Conservation (phyloP, 2,113 vertebrate species). For the Hypocryptadius cinnamomeus region DNA sequence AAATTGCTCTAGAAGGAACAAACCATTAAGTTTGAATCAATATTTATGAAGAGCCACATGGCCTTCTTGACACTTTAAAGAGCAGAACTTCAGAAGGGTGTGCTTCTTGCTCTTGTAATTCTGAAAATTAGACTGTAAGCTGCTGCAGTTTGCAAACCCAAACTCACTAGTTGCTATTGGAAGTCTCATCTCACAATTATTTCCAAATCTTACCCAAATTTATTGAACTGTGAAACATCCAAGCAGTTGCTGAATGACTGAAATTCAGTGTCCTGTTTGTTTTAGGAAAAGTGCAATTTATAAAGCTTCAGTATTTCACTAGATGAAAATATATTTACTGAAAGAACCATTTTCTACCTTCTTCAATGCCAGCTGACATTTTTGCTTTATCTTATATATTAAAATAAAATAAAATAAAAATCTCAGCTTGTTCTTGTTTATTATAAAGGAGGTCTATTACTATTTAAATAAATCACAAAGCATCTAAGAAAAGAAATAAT, state of each 20-base stretch:
- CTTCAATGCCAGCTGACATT: neutral
- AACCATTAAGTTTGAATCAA: neutral
- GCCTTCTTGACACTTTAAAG: neutral
- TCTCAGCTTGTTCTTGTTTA: constrained; percentile 4
- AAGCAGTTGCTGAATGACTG: neutral
- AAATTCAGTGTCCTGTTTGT: neutral
- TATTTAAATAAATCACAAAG: neutral
- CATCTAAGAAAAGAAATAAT: neutral
- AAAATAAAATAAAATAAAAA: constrained; percentile 36
- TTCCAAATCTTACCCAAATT: neutral
- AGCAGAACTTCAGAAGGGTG: neutral
- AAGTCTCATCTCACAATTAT: neutral
- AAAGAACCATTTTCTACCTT: neutral
- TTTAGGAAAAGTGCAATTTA: neutral
- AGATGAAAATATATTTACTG: constrained; percentile 2
- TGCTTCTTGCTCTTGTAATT: neutral
- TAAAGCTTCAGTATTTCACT: neutral
- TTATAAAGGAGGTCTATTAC: neutral
- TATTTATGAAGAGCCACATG: neutral
- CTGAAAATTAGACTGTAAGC: neutral
- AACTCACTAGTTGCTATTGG: neutral
- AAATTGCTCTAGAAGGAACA: neutral
- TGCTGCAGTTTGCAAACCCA: neutral
- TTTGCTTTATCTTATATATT: constrained; percentile 9
- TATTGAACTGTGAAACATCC: neutral